Evolutionary conservation across 1,140 invertebrate genomes (phyloP), one percentile per base, ranked within the genome.

Genomic region (Neomicropteryx cornuta): DNA sequence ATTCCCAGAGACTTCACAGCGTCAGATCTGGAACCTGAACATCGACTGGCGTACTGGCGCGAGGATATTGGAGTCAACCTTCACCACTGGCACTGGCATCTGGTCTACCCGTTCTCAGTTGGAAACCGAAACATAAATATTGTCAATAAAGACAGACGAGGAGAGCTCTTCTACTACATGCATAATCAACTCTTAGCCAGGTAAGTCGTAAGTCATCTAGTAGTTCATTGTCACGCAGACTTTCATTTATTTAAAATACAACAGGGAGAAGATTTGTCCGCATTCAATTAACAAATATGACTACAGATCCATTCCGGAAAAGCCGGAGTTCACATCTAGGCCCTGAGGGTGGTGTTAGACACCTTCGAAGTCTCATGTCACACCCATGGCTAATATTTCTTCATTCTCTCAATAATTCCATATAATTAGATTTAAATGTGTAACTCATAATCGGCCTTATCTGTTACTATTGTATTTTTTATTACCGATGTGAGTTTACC

Each of bases 41-140:
- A 81, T 48, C 70, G 75, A 6, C 27, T 81, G 32, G 68, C 76
- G 1, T 81, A 81, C 46, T 81, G 74, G 60, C 70, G 79, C 4
- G 75, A 78, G 51, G 75, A 72, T 48, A 54, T 71, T 31, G 77
- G 77, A 8, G 58, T 79, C 11, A 81, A 80, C 47, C 66, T 77
- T 21, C 79, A 82, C 50, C 80, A 83, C 45, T 81, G 78, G 76
- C 78, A 82, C 49, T 83, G 79, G 79, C 80, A 83, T 59, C 53
- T 81, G 36, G 72, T 81, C 0, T 81, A 81, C 47, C 78, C 79
- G 0, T 68, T 66, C 38, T 51, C 52, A 2, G 55, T 59, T 11
- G 51, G 49, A 28, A 58, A 66, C 21, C 67, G 62, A 8, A 52
- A 64, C 3, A 24, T 28, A 1, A 51, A 55, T 17, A 66, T 75